Conservation (phyloP, 2,113 vertebrate species). For the Xiphias gladius region DNA sequence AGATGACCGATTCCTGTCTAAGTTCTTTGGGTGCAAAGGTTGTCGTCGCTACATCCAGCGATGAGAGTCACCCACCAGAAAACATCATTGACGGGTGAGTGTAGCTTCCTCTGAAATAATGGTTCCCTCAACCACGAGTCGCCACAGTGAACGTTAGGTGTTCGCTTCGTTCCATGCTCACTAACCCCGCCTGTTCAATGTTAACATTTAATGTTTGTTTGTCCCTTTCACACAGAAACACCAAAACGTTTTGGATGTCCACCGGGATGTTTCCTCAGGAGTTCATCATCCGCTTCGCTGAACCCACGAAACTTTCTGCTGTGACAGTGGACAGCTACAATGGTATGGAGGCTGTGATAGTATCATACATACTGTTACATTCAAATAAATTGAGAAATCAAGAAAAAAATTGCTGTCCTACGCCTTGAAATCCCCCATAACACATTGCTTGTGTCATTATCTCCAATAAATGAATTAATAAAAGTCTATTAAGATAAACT, state of each 20-base stretch:
- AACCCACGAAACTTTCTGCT: conserved; percentile 83
- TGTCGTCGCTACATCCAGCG: conserved; percentile 88
- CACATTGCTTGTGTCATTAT: neutral
- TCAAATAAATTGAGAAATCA: neutral
- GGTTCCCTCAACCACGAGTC: neutral
- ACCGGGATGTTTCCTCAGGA: conserved; percentile 98
- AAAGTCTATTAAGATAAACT: neutral
- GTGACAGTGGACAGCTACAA: conserved; percentile 90
- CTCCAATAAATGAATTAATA: neutral
- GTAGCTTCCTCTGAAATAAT: neutral
- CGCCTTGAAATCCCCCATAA: neutral
- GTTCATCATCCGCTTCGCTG: conserved; percentile 89
- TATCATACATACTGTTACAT: neutral
- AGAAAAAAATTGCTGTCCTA: neutral
- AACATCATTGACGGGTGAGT: conserved; percentile 92
- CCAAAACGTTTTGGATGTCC: conserved; percentile 93
- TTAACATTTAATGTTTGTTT: neutral
- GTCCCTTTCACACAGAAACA: conserved; percentile 79
- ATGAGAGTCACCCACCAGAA: conserved; percentile 90
- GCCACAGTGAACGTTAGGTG: neutral
- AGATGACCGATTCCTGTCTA: conserved; percentile 83
- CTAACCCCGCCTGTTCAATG: neutral
- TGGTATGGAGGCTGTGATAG: conserved; percentile 80
- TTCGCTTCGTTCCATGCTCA: neutral
- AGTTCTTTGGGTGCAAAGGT: conserved; percentile 86